phyloP scores from a whole-genome alignment of 2,113 vertebrate species.

The Semnornis frantzii region DNA sequence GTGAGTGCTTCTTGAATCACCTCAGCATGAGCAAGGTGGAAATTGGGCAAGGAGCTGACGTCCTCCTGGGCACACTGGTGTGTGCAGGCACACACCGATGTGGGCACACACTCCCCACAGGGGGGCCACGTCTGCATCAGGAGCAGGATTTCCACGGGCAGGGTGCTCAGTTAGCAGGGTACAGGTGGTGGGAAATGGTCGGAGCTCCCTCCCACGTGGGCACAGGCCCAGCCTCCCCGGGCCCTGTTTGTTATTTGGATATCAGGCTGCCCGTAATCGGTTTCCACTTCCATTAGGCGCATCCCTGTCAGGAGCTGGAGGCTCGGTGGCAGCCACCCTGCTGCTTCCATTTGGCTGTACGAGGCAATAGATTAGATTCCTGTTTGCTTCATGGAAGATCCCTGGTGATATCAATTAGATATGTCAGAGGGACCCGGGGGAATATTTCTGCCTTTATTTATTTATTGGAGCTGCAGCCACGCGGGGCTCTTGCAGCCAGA shows the following conservation, averaged over 20 bases:
- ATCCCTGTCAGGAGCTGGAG: constrained; percentile 64
- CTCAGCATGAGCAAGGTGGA: accelerated
- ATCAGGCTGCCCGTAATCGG: constrained; percentile 52
- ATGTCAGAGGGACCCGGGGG: constrained; percentile 53
- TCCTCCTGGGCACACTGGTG: background rate
- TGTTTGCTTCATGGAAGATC: constrained; percentile 66
- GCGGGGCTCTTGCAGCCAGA: background rate
- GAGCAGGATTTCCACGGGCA: background rate
- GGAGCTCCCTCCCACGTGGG: background rate
- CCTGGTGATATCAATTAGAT: constrained; percentile 70
- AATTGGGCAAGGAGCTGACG: accelerated
- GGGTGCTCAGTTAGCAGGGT: background rate
- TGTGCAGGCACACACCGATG: background rate
- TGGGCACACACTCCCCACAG: background rate
- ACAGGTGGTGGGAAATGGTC: background rate
- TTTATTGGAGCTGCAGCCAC: constrained; percentile 22
- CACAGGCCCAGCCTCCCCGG: constrained; percentile 3
- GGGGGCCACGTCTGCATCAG: background rate
- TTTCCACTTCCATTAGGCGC: constrained; percentile 53
- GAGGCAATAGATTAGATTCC: constrained; percentile 72
- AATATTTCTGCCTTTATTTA: constrained; percentile 56
- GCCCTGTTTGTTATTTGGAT: constrained; percentile 47
- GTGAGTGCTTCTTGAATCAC: accelerated
- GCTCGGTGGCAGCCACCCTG: constrained; percentile 48
- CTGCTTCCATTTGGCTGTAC: constrained; percentile 69